Evolutionary conservation across 2,797 vertebrate genomes (phyloP).

Genomic region (Hirundo rustica): DNA sequence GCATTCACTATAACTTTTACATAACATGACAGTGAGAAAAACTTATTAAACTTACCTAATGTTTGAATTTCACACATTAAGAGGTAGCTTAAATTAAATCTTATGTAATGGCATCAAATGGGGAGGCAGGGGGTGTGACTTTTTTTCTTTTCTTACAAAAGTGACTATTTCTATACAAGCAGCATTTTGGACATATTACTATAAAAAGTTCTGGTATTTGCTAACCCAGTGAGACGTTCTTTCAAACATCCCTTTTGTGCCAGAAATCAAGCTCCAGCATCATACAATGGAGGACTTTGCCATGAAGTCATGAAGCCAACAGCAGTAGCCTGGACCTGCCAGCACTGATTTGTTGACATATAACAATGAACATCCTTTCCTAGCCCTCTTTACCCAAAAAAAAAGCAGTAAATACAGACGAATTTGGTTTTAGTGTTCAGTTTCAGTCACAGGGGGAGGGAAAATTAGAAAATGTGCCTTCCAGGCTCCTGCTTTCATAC

Average conservation of each 20-base stretch:
- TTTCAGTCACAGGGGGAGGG: background rate
- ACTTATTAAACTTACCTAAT: constrained; percentile 46
- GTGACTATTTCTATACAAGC: constrained; percentile 69
- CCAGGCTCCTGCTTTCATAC: background rate
- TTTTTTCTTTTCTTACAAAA: constrained; percentile 70
- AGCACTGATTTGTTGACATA: background rate
- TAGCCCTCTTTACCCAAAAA: background rate
- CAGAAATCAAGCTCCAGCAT: constrained; percentile 11
- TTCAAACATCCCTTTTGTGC: constrained; percentile 25
- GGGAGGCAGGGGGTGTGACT: background rate
- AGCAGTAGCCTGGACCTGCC: constrained; percentile 24
- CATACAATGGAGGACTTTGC: background rate
- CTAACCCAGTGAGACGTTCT: constrained; percentile 26
- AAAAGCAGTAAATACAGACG: background rate
- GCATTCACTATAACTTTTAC: constrained; percentile 59
- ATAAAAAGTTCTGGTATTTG: constrained; percentile 59
- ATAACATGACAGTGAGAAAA: constrained; percentile 52
- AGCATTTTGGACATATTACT: constrained; percentile 67
- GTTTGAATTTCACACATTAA: constrained; percentile 64
- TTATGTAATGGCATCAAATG: constrained; percentile 43
- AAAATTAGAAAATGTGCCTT: background rate
- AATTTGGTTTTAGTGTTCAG: background rate
- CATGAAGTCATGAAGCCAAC: constrained; percentile 25
- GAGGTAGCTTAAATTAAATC: constrained; percentile 81
- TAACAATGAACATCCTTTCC: background rate